Conservation (phyloP, 2,113 vertebrate genomes). For the Prunella fulvescens region DNA sequence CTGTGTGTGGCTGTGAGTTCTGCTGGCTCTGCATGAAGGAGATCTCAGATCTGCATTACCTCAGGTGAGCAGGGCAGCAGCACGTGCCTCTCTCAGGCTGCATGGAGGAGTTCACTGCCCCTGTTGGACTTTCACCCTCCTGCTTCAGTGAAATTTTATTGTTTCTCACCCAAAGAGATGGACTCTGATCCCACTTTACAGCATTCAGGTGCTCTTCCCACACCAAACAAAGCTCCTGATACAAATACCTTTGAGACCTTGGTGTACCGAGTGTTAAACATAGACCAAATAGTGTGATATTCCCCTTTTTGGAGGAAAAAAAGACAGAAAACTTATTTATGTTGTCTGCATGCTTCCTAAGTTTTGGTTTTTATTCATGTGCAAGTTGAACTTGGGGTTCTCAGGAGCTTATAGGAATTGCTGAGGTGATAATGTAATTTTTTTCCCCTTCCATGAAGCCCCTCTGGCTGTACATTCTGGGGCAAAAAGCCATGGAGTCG, state of each 20-base stretch:
- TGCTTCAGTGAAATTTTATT: rapidly evolving
- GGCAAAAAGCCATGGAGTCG: conserved; percentile 99
- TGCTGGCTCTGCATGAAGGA: conserved; percentile 99
- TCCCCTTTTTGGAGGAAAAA: not conserved
- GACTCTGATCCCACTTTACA: not conserved
- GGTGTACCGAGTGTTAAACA: not conserved
- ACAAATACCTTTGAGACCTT: not conserved
- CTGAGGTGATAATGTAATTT: not conserved
- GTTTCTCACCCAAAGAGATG: not conserved
- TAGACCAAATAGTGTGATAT: not conserved
- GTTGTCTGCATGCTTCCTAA: not conserved
- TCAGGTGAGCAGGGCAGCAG: conserved; percentile 80
- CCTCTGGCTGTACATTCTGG: conserved; percentile 98
- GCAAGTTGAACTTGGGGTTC: not conserved
- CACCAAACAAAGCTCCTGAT: not conserved
- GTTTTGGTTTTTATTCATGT: rapidly evolving
- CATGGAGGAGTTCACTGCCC: rapidly evolving
- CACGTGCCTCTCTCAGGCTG: rapidly evolving
- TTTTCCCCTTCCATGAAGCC: conserved; percentile 67
- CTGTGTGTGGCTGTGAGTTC: conserved; percentile 97
- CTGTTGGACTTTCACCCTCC: not conserved
- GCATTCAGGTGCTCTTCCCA: not conserved
- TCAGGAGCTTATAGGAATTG: not conserved
- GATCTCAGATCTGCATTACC: conserved; percentile 99
- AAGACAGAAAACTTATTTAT: not conserved